Evolutionary conservation across 2,113 vertebrate genomes (phyloP), one percentile per base, ranked within the genome.

Genomic region (Orientallactaga bullata): DNA sequence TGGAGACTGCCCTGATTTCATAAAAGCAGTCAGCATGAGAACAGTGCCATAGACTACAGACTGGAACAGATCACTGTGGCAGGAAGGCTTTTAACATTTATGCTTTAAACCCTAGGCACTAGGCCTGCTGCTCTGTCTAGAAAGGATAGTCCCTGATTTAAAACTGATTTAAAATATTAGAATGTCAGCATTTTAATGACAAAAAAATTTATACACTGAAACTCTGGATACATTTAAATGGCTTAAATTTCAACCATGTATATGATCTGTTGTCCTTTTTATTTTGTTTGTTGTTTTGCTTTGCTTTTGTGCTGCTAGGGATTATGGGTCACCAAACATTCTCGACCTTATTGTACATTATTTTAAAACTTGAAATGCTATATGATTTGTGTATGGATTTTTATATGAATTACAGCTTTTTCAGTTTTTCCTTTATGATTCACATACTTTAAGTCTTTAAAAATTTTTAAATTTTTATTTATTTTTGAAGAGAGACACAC

Each of bases 1-100:
- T 77, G 91, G 81, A 92, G 63, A 72, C 91, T 92, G 80, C 74
- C 47, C 15, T 89, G 71, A 77, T 28, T 58, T 82, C 26, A 61
- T 89, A 84, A 94, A 93, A 95, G 66, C 7, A 65, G 66, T 11
- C 47, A 89, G 58, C 61, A 91, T 90, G 93, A 68, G 86, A 42
- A 96, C 89, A 93, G 85, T 94, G 83, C 18, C 37, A 42, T 15
- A 55, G 84, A 90, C 47, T 76, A 72, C 91, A 81, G 63, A 81
- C 16, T 71, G 76, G 1, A 82, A 61, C n/a, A 63, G 78, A 51
- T 32, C 83, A n/a, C 60, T 90, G 55, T 88, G 42, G 42, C 58
- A 85, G 23, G 13, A 85, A 90, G 71, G 60, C 58, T 94, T 79
- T 80, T 85, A 42, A 88, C 26, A 20, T 95, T 71, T 35, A 20